Evolutionary conservation across 2,888 invertebrate species (phyloP), one percentile per base, ranked within the genome.

Genomic region (Oscheius sp.): DNA sequence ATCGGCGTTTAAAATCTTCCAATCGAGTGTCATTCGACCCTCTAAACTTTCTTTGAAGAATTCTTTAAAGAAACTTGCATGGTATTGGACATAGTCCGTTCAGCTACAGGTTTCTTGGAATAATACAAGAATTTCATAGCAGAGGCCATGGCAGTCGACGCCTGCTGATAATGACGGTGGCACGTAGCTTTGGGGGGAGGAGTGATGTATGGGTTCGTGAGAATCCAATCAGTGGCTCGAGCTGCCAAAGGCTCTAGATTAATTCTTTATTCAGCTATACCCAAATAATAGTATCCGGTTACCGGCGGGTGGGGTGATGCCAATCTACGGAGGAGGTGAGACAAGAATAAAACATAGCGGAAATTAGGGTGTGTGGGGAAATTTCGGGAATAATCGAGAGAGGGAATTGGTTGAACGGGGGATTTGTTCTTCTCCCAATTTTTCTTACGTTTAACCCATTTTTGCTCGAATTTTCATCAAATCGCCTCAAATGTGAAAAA

Each of bases 1-100:
- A 88, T 7, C 87, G 79, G 16, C 84, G 77, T 55, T 88, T 88
- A 76, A 88, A 86, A 41, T 88, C 88, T 66, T 88, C 88, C 74
- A 88, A 71, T 1, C 81, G 74, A 23, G 45, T 73, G 13, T 73
- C 69, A 18, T 18, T 49, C 7, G 29, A 13, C 1, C 52, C 27
- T 1, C 56, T 45, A 35, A 23, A 5, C 23, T 12, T 5, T 13
- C 43, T 43, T 63, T 63, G 12, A 63, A 12, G 41, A 41, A 7
- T 41, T 63, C 63, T 12, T 5, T 13, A 46, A 35, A 12, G 18
- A 35, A 55, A 73, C 79, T 76, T 21, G 83, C 83, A 79, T 52
- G 43, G 78, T 80, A 35, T 66, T 78, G 13, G 84, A 83, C 76
- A 83, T 77, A 13, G 79, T 73, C 58, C 77, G 72, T 7, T 46